These are phyloP conservation scores for Pherbina coryleti DNA, from an alignment of 2,888 invertebrate genomes.

Conservation along the genomic window DNA sequence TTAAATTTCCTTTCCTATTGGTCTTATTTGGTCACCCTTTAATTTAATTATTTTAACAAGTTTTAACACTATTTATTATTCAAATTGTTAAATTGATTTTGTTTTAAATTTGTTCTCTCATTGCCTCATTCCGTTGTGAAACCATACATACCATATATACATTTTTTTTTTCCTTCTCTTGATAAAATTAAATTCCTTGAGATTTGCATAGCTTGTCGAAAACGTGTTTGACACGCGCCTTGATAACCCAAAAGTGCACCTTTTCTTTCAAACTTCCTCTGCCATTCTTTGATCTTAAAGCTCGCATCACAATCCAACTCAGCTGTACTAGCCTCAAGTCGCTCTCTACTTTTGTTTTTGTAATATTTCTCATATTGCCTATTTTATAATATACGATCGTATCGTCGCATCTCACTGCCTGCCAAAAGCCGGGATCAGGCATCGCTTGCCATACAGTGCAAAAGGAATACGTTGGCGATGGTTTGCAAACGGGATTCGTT, in stretches of 20 bases:
- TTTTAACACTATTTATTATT: too few species aligned
- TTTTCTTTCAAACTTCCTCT: not conserved
- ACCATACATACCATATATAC: too few species aligned
- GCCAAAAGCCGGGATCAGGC: not conserved
- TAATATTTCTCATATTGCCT: not conserved
- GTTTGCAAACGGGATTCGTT: not conserved
- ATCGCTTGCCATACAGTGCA: not conserved
- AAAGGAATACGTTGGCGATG: not conserved
- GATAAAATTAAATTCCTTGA: too few species aligned
- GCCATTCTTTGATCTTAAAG: not conserved
- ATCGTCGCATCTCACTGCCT: not conserved
- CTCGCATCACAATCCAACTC: not conserved
- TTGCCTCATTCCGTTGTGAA: too few species aligned
- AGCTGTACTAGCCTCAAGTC: not conserved
- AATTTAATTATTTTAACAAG: too few species aligned
- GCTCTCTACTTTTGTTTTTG: not conserved
- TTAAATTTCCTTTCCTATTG: too few species aligned
- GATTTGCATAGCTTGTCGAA: not conserved
- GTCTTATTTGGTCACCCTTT: too few species aligned
- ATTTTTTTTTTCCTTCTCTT: too few species aligned
- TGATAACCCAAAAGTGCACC: not conserved
- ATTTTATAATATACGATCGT: not conserved
- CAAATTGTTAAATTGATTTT: too few species aligned
- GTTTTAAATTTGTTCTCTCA: too few species aligned
- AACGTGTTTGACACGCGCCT: constrained; percentile 12